Base-by-base conservation (phyloP, 2,113 vertebrate genomes). In the Beaufortia kweichowensis region DNA sequence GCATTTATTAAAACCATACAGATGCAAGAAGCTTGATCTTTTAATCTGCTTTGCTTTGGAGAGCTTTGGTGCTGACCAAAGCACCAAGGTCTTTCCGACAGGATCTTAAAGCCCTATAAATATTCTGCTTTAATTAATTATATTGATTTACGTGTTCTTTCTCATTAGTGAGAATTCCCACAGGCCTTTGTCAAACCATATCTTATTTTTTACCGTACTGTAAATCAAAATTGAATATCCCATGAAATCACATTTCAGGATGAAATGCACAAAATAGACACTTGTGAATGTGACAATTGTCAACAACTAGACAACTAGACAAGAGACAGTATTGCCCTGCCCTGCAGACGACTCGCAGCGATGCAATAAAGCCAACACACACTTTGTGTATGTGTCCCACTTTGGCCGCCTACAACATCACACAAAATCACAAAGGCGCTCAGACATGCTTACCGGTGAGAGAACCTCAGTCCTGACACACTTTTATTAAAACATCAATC, bases 401-500 rank as follows among this genome's bases (percentile, higher is more conserved):
- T 75, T 59, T 65, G 48, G 17, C 63, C 17, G 29, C 28, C 41
- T 23, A 31, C 60, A 72, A 31, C 68, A 56, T 81, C 10, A 46
- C 11, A 29, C 39, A 69, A 48, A 69, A 53, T 69, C 53, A 71
- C 21, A 71, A 59, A 11, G 62, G 53, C 63, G 19, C 59, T 56
- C 41, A 62, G 66, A 64, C 76, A 53, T 28, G 60, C 56, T 55
- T 65, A 67, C 35, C 19, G 55, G 21, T 23, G 67, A 71, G 31
- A 72, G 15, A 19, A 77, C 46, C 35, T 24, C 28, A 63, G 35
- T 31, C 23, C 50, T 72, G 48, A 48, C 68, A 77, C 28, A 63
- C 79, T 79, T 72, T 28, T 41, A 72, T 72, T 43, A 46, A 62
- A 56, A 62, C 26, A 23, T 79, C 17, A 53, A 31, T 71, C 28